Conservation (phyloP, 2,888 invertebrate species). For the Yponomeuta malinellus region DNA sequence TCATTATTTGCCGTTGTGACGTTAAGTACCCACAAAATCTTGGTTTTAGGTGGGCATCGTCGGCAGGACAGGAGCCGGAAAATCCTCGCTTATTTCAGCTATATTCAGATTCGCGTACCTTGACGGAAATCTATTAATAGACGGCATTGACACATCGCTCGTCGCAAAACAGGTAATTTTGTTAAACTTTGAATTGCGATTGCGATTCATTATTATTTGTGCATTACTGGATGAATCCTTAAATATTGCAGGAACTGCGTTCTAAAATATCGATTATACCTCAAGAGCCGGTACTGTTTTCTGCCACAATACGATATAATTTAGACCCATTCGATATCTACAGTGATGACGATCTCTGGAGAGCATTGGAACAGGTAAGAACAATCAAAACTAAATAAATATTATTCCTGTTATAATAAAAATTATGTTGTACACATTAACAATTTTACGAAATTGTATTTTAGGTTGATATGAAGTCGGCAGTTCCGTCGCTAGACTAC, state of each 20-base stretch:
- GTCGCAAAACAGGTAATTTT: conserved; percentile 70
- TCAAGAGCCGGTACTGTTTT: conserved; percentile 91
- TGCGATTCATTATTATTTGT: not conserved
- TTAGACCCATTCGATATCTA: conserved; percentile 81
- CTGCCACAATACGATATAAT: conserved; percentile 79
- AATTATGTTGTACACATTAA: no score
- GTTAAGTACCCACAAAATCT: not conserved
- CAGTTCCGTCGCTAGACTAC: conserved; percentile 79
- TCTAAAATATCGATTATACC: conserved; percentile 80
- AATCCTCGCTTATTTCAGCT: conserved; percentile 81
- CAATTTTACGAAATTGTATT: conserved; percentile 7
- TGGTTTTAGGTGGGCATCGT: conserved; percentile 78
- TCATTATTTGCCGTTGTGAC: no score
- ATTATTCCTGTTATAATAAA: no score
- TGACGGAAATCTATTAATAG: conserved; percentile 78
- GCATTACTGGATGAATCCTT: not conserved
- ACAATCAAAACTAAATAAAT: conserved; percentile 20
- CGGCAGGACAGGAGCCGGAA: conserved; percentile 85
- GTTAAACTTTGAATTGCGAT: not conserved
- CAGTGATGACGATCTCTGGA: conserved; percentile 81
- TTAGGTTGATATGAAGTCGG: conserved; percentile 84
- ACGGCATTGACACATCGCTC: conserved; percentile 74
- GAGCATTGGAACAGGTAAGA: conserved; percentile 80
- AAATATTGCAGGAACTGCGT: conserved; percentile 72
- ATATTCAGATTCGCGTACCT: conserved; percentile 81